These are phyloP conservation scores for Crenuchus spilurus DNA, from an alignment of 2,797 vertebrate species.

Conservation along the genomic window DNA sequence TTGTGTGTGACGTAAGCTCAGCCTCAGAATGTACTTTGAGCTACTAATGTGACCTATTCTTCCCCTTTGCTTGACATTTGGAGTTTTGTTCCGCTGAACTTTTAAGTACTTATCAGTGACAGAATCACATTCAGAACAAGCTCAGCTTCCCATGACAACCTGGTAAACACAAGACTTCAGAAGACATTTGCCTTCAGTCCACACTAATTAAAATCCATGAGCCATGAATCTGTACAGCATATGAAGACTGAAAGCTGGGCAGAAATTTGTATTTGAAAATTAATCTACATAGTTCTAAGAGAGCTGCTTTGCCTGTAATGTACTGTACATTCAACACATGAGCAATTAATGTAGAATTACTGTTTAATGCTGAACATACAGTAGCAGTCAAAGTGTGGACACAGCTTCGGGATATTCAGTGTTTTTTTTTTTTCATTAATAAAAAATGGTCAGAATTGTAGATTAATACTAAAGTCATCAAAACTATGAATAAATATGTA, in stretches of 20 bases:
- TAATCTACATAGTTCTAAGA: constrained; percentile 2
- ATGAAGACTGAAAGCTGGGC: background rate
- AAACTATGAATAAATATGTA: no score
- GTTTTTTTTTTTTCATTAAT: no score
- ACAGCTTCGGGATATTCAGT: no score
- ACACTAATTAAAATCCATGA: no score
- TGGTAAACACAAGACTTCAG: background rate
- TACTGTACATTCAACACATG: constrained; percentile 22
- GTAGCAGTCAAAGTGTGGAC: no score
- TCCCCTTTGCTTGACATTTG: background rate
- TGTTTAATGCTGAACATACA: constrained; percentile 27
- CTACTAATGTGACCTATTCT: background rate
- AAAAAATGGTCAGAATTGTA: no score
- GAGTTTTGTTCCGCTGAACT: background rate
- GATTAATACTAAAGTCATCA: no score
- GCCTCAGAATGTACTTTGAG: background rate
- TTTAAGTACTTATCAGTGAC: constrained; percentile 14
- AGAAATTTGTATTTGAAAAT: background rate
- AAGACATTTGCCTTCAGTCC: background rate
- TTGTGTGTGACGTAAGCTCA: background rate
- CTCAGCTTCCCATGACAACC: background rate
- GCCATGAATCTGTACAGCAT: background rate
- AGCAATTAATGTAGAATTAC: constrained; percentile 40
- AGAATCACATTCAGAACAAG: background rate
- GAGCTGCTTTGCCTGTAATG: constrained; percentile 27